Evolutionary conservation across 2,797 vertebrate genomes (phyloP).

Genomic region (Sebastes paucispinis): DNA sequence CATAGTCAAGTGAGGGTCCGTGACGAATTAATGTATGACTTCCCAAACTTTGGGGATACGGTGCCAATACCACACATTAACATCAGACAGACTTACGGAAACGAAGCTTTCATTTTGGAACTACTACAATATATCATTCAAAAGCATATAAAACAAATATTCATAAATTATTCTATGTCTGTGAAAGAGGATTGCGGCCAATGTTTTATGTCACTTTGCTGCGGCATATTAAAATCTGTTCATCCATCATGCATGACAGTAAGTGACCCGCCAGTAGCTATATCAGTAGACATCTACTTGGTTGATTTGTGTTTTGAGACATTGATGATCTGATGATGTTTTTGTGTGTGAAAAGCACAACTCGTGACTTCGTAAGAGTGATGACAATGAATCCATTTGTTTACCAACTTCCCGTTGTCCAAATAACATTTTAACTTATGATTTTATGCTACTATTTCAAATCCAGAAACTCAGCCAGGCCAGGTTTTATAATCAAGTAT

Average conservation of each 20-base stretch:
- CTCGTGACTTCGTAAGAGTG: slow-evolving; percentile 3
- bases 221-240: background rate
- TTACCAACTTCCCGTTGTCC: background rate
- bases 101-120: slow-evolving; percentile 11
- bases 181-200: background rate
- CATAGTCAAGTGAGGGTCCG: slow-evolving; percentile 24
- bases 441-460: slow-evolving; percentile 1
- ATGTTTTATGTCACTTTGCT: slow-evolving; percentile 7
- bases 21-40: slow-evolving; percentile 29
- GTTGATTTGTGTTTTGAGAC: background rate
- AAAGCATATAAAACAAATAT: slow-evolving; percentile 16
- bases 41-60: slow-evolving; percentile 21
- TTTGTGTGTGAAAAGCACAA: background rate
- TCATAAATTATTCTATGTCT: background rate
- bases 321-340: background rate
- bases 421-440: background rate
- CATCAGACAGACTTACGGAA: slow-evolving; percentile 16
- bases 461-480: background rate
- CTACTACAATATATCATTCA: slow-evolving; percentile 1
- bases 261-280: background rate
- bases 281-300: background rate
- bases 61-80: slow-evolving; percentile 26
- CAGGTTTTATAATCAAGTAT: background rate
- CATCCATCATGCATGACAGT: background rate
- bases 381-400: slow-evolving; percentile 10